A percentile compares a stretch with the other conserved stretches of the same genome.
Evolutionary conservation across 2,797 vertebrate genomes (phyloP).

Genomic region (Trachurus trachurus): DNA sequence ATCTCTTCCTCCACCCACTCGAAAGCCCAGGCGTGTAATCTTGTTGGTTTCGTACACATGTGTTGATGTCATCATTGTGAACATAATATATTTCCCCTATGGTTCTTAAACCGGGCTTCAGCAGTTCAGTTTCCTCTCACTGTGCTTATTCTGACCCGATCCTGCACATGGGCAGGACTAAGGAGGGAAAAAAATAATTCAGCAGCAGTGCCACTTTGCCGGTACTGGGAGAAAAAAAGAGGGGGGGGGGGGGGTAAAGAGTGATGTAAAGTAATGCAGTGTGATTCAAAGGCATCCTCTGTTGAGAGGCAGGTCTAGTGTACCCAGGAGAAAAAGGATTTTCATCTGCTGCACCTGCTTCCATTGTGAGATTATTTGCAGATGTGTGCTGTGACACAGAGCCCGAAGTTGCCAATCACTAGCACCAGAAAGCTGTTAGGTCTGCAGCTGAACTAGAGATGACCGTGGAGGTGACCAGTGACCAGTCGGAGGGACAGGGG

Average conservation of each 20-base stretch:
- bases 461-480: constrained; percentile 67
- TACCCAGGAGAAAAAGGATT: constrained; percentile 44
- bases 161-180: constrained; percentile 31
- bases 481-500: constrained; percentile 49
- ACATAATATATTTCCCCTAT: constrained; percentile 70
- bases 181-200: constrained; percentile 38
- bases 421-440: constrained; percentile 40
- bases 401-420: constrained; percentile 57
- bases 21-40: constrained; percentile 83
- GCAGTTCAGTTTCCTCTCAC: constrained; percentile 42
- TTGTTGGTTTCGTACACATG: constrained; percentile 80
- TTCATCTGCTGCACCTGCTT: constrained; percentile 59
- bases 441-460: constrained; percentile 65
- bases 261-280: constrained; percentile 49
- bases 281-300: constrained; percentile 48
- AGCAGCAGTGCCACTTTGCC: constrained; percentile 30
- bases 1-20: constrained; percentile 80
- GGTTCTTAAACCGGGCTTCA: constrained; percentile 56
- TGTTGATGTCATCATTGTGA: constrained; percentile 84
- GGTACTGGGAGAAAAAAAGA: constrained; percentile 5
- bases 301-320: constrained; percentile 44
- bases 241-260: constrained; percentile 15
- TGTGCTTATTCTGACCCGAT: constrained; percentile 47
- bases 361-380: constrained; percentile 61
- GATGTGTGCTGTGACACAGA: constrained; percentile 65